Percentiles rank a stretch among this genome's conserved stretches.
Conservation (phyloP, 2,797 vertebrate genomes). For the Harpagifer antarcticus region DNA sequence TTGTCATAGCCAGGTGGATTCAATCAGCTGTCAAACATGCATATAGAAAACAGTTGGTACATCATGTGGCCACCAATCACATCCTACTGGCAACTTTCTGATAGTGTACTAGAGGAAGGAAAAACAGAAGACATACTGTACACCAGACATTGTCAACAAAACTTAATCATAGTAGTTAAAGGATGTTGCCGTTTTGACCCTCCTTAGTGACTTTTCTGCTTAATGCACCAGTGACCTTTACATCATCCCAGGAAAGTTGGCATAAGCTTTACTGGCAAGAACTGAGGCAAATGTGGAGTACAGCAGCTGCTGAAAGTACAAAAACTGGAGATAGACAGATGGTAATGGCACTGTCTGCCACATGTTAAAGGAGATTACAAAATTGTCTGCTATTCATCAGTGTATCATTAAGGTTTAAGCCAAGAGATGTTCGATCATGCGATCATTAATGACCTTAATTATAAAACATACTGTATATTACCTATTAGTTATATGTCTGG, state of each 20-base stretch:
- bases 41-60: neutral
- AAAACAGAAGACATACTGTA: no score
- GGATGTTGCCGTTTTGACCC: slow-evolving; percentile 17
- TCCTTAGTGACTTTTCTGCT: slow-evolving; percentile 33
- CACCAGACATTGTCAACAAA: neutral
- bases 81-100: neutral
- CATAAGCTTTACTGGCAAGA: slow-evolving; percentile 41
- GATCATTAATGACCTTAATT: neutral
- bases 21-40: slow-evolving; percentile 34
- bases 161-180: neutral
- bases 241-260: slow-evolving; percentile 49
- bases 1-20: slow-evolving; percentile 28
- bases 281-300: slow-evolving; percentile 23
- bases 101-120: neutral
- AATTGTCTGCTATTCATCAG: slow-evolving; percentile 46
- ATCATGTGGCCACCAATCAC: slow-evolving; percentile 5
- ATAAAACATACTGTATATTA: slow-evolving; percentile 10
- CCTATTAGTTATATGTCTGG: neutral
- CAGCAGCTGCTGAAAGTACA: slow-evolving; percentile 62
- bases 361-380: slow-evolving; percentile 49
- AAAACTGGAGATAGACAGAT: slow-evolving; percentile 59
- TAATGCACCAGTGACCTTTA: slow-evolving; percentile 47
- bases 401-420: slow-evolving; percentile 43
- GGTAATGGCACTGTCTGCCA: slow-evolving; percentile 47
- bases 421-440: slow-evolving; percentile 7